Base-by-base conservation (phyloP, 2,888 invertebrate genomes). In the Lycaena phlaeas region DNA sequence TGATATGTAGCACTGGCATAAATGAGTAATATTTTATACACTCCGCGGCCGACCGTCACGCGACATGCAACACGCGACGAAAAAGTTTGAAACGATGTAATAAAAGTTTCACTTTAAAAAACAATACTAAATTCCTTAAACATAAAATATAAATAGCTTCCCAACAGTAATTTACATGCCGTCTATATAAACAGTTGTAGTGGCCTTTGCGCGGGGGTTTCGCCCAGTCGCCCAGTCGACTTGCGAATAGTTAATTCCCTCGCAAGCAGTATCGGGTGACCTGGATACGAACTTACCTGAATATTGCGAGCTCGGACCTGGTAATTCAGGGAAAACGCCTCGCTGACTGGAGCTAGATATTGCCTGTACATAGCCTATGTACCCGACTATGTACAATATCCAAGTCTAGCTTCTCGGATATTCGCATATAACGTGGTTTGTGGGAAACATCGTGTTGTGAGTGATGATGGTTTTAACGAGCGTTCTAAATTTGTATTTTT, bases 271-370 rank as follows among this genome's bases (percentile, higher is more conserved):
- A 44, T 38, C 40, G 41, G 39, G 30, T 48, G 47, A 48, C 47
- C 47, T 27, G 37, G 37, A 45, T 41, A 22, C 30, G 10, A 22
- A 25, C 37, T 38, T 27, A 15, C 39, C 34, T 28, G 37, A 27
- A 28, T 38, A 17, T 38, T 28, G 27, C 27, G 27, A 38, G 31
- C 39, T 27, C 42, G 40, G 31, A 37, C 40, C 40, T 40, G 40
- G 43, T 27, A 43, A 31, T 42, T 56, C 54, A 54, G 63, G 57
- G 61, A 62, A 61, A 55, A 50, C 52, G 48, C 52, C 49, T 45
- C 46, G 46, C 44, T 40, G 43, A 46, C 34, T 43, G 41, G 41
- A 40, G 40, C 29, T 27, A 40, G 39, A 39, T 14, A 9, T n/a
- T 9, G n/a, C 14, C 7, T 26, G 31, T 14, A 30, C 27, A 25